A percentile compares a stretch with the other conserved stretches of the same genome.
Evolutionary conservation across 2,888 invertebrate species (phyloP).

Genomic region (Pyralis farinalis): DNA sequence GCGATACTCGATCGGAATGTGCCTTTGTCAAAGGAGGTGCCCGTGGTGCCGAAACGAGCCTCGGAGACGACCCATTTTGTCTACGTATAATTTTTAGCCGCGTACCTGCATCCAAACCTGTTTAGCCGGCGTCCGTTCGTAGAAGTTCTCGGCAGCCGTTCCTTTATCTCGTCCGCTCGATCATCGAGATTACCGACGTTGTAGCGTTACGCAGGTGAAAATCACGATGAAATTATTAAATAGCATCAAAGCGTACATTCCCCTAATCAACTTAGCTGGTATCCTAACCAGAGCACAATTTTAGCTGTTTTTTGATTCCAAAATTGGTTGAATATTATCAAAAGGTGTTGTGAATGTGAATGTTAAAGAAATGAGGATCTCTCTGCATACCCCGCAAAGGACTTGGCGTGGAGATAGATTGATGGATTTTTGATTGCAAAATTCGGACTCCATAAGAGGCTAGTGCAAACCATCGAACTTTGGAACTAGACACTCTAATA

Average conservation of each 20-base stretch:
- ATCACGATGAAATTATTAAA: conserved; percentile 45
- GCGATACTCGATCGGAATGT: conserved; percentile 58
- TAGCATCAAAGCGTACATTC: conserved; percentile 43
- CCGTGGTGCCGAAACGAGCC: conserved; percentile 51
- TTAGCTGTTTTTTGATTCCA: no score
- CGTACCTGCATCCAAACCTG: conserved; percentile 72
- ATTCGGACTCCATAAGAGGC: no score
- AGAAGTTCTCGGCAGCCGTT: conserved; percentile 50
- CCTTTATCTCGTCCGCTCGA: conserved; percentile 44
- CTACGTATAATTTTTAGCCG: conserved; percentile 73
- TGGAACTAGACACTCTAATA: no score
- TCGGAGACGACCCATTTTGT: conserved; percentile 46
- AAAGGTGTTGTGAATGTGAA: no score
- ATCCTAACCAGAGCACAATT: no score
- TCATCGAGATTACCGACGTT: conserved; percentile 36
- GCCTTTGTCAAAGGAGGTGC: conserved; percentile 57
- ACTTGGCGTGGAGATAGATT: no score
- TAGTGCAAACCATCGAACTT: no score
- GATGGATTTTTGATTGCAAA: no score
- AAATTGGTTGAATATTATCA: no score
- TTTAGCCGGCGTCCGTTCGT: conserved; percentile 54
- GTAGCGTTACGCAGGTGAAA: conserved; percentile 27
- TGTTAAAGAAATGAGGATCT: no score
- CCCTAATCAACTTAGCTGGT: conserved; percentile 30
- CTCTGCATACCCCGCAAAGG: no score